Base-by-base conservation (phyloP, 1,140 invertebrate genomes). In the Papilio polyxenes region DNA sequence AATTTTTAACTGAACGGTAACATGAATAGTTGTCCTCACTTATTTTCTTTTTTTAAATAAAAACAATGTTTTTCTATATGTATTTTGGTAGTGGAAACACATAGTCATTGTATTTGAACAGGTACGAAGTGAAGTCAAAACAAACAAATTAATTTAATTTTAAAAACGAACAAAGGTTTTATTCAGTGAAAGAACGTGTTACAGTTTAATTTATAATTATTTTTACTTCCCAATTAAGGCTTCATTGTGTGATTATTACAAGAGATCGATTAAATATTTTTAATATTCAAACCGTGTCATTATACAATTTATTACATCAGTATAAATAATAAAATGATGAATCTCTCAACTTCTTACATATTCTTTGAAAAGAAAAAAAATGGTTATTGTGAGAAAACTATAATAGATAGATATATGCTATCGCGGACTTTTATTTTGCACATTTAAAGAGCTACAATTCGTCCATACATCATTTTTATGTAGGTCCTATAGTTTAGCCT, bases 61-160 rank as follows among this genome's bases (percentile, higher is more conserved):
- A n/a, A n/a, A 59, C 13, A 20, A 62, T 62, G 3, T 3, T 53
- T 53, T 20, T 62, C n/a, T 62, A 8, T 20, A 53, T 17, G 5
- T 53, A 5, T 53, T 53, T 53, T 53, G 5, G 13, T 53, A 17
- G 6, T 62, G 8, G 4, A 62, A 2, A 10, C 59, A 3, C n/a
- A 20, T 5, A 1, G n/a, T 53, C 15, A 65, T 13, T 6, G 3
- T 65, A 23, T 65, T 65, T 65, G 23, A 31, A 65, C 62, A 65
- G 62, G 9, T 65, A 65, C 31, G 23, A 65, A 65, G 23, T 31
- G 20, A 2, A 11, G 23, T 31, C 11, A 65, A 31, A 65, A 65
- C 62, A 65, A 65, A 65, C 62, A 65, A 31, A 31, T 65, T 65
- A 65, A 65, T 65, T 31, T 31, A 65, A 65, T 62, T 62, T 40